Evolutionary conservation across 2,113 vertebrate species (phyloP), one percentile per base, ranked within the genome.

Genomic region (Brienomyrus longianalis): DNA sequence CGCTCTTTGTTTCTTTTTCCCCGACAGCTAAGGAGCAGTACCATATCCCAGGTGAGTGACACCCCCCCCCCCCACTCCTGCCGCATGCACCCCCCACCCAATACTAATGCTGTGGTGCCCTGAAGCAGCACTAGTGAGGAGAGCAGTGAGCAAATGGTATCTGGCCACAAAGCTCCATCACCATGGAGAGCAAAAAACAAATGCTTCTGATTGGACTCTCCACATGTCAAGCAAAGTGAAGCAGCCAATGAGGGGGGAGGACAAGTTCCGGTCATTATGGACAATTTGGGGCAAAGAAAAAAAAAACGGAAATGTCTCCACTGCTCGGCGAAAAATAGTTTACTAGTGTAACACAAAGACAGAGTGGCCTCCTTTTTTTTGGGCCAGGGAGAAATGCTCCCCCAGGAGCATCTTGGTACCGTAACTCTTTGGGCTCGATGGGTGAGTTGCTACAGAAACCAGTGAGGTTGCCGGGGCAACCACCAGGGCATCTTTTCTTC

Each of bases 1-100:
- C 95, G 92, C 92, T 93, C 89, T 93, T 92, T 93, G 94, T 95
- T 95, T 95, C 93, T 90, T 86, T 95, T 92, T 94, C 94, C 95
- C 95, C 95, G 94, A 95, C 96, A 96, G 96, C 96, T 91, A 96
- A 96, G 94, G 96, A 96, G 94, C 96, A 96, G 94, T 96, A 96
- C 95, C 91, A 95, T 94, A 96, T 96, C 94, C 96, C 96, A 95
- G 96, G 96, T 96, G 95, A 96, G 96, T 95, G 91, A 77, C 93
- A 92, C 90, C 91, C 7, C 62, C 91, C 7, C 62, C 59, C 59
- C 59, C 21, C 59, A 0, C 31, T 31, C 31, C 59, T 9, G 7
- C 56, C 23, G 19, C 66, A 70, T 31, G n/a, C 66, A 74, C 31
- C 66, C 66, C 70, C 70, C 59, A 2, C 70, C 70, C 31, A 27